Evolutionary conservation across 37 sponge, comb jelly and placozoan genomes (phyloP).

Genomic region (Spongia lamella): DNA sequence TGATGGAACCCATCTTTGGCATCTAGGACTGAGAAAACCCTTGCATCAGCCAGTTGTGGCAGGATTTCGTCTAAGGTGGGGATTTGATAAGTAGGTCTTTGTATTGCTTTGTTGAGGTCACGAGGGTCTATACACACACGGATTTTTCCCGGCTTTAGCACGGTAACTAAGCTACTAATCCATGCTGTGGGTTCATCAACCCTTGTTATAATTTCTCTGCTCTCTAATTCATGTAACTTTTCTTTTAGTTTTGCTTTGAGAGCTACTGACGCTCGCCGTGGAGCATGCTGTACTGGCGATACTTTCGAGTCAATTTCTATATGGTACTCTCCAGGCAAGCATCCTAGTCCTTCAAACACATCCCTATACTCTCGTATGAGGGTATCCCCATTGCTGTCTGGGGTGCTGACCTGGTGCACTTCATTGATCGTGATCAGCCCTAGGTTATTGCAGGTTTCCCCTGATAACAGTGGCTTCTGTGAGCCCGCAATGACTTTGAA

Average conservation of each 20-base stretch:
- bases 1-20: slow-evolving; percentile 28
- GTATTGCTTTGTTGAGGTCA: slow-evolving; percentile 49
- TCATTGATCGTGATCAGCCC: too few relatives aligned
- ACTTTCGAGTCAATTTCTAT: slow-evolving; percentile 13
- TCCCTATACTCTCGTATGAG: slow-evolving; percentile 1
- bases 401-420: too few relatives aligned
- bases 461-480: too few relatives aligned
- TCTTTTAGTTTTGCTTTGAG: neutral
- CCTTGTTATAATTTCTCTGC: slow-evolving; percentile 7
- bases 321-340: slow-evolving; percentile 17
- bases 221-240: slow-evolving; percentile 27
- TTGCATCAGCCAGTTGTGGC: slow-evolving; percentile 18
- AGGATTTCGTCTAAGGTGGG: slow-evolving; percentile 36
- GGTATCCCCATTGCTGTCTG: too few relatives aligned
- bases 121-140: slow-evolving; percentile 48
- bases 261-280: slow-evolving; percentile 10
- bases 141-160: slow-evolving; percentile 28
- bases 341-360: slow-evolving; percentile 15
- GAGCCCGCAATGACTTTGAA: too few relatives aligned
- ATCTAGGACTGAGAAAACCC: slow-evolving; percentile 24
- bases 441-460: too few relatives aligned
- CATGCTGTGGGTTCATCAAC: slow-evolving; percentile 60
- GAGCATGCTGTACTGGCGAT: slow-evolving; percentile 20
- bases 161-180: slow-evolving; percentile 29
- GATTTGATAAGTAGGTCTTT: slow-evolving; percentile 19